A percentile compares a stretch with the other conserved stretches of the same genome.
These are phyloP conservation scores for Sander vitreus DNA, from an alignment of 2,113 vertebrate genomes.

Conservation along the genomic window DNA sequence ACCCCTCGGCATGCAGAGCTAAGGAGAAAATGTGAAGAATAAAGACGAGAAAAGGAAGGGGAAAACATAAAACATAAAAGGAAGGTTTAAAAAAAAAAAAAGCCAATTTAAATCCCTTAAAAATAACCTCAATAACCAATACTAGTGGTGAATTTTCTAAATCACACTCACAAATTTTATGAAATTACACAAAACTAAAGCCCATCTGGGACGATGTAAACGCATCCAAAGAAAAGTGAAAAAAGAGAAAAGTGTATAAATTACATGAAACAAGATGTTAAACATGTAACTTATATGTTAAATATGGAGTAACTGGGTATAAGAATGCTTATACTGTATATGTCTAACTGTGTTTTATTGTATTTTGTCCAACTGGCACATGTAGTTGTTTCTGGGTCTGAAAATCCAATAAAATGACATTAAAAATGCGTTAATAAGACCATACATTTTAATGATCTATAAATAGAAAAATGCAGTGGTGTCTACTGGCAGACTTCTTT, in stretches of 20 bases:
- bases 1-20: conserved; percentile 98
- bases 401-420: neutral
- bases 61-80: neutral
- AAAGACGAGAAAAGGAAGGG: neutral
- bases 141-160: neutral
- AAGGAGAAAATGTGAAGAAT: conserved; percentile 21
- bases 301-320: neutral
- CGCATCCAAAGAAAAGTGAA: too few relatives aligned
- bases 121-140: neutral
- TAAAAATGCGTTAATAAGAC: neutral
- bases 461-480: neutral
- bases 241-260: too few relatives aligned
- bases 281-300: too few relatives aligned
- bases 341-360: neutral
- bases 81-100: conserved; percentile 6
- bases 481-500: neutral
- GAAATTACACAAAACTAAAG: neutral
- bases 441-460: neutral
- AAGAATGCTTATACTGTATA: neutral
- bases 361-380: neutral
- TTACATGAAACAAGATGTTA: too few relatives aligned
- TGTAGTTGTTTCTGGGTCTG: neutral
- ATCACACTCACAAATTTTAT: neutral
- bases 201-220: neutral
- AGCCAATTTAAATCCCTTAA: neutral